A percentile compares a stretch with the other conserved stretches of the same genome.
Conservation (phyloP, 2,888 invertebrate genomes). For the Pristionchus arcanus region DNA sequence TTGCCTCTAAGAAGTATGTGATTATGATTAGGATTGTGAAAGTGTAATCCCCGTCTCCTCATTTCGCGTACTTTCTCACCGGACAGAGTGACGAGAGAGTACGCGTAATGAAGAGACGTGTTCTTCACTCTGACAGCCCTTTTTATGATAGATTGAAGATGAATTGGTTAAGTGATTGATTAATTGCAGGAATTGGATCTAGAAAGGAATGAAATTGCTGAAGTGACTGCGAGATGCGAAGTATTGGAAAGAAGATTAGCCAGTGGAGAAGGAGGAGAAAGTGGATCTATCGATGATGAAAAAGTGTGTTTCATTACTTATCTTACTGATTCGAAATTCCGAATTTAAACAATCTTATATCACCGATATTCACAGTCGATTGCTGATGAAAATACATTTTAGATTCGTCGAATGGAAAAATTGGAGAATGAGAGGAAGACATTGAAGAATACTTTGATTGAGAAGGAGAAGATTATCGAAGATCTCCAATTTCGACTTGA, state of each 20-base stretch:
- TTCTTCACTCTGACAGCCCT: too few relatives aligned
- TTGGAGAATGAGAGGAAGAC: conserved; percentile 82
- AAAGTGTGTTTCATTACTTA: conserved; percentile 3
- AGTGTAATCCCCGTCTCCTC: too few relatives aligned
- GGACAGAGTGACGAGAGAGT: too few relatives aligned
- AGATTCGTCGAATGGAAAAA: conserved; percentile 83
- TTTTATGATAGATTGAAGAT: not conserved
- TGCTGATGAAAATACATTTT: not conserved
- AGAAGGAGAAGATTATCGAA: conserved; percentile 58
- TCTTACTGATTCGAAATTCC: conserved; percentile 83
- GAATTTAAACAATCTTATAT: conserved; percentile 76
- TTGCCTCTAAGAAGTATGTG: too few relatives aligned
- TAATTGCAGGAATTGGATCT: conserved; percentile 79
- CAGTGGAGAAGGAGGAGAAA: conserved; percentile 8
- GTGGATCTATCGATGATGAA: conserved; percentile 26
- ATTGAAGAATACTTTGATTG: conserved; percentile 60
- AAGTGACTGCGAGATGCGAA: conserved; percentile 80
- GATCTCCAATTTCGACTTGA: conserved; percentile 59
- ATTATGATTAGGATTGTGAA: too few relatives aligned
- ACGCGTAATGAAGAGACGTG: too few relatives aligned
- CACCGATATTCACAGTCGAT: too few relatives aligned
- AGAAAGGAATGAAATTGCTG: conserved; percentile 91
- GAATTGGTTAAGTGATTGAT: not conserved
- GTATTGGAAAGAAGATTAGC: conserved; percentile 40
- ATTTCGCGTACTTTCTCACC: too few relatives aligned